Percentiles rank a stretch among this genome's conserved stretches.
Conservation (phyloP, 2,888 invertebrate species). For the Diarsia dahlii region DNA sequence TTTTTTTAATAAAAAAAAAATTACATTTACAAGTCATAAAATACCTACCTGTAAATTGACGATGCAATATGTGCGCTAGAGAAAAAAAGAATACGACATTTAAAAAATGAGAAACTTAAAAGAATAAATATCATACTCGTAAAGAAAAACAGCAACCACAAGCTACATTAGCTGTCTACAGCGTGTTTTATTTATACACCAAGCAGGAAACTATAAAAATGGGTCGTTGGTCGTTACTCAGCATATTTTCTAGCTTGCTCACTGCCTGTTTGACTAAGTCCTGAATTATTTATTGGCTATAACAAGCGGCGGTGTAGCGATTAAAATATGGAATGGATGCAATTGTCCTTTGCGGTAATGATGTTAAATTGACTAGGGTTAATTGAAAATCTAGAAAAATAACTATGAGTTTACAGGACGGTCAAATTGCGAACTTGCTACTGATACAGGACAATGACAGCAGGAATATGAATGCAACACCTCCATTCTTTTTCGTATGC, state of each 20-base stretch:
- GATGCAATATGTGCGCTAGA: background rate
- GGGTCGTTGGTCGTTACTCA: constrained; percentile 63
- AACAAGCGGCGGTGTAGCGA: constrained; percentile 42
- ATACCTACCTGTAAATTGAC: background rate
- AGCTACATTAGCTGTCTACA: constrained; percentile 28
- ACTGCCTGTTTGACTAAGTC: constrained; percentile 56
- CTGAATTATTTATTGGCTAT: constrained; percentile 64
- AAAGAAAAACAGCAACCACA: constrained; percentile 1
- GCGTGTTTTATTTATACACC: constrained; percentile 51
- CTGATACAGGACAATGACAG: background rate
- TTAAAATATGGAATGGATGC: constrained; percentile 49
- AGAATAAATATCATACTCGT: background rate
- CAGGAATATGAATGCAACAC: background rate
- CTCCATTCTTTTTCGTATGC: no score
- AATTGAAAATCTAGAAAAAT: background rate
- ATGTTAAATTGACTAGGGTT: constrained; percentile 3
- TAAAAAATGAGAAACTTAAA: background rate
- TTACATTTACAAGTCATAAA: no score
- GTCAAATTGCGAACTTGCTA: background rate
- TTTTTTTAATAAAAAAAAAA: no score
- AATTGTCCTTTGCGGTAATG: constrained; percentile 16
- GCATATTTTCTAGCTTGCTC: constrained; percentile 66
- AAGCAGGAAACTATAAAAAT: constrained; percentile 65
- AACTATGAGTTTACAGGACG: no score
- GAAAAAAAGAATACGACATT: background rate